Evolutionary conservation across 2,797 vertebrate genomes (phyloP).

Genomic region (Myoxocephalus aenaeus): DNA sequence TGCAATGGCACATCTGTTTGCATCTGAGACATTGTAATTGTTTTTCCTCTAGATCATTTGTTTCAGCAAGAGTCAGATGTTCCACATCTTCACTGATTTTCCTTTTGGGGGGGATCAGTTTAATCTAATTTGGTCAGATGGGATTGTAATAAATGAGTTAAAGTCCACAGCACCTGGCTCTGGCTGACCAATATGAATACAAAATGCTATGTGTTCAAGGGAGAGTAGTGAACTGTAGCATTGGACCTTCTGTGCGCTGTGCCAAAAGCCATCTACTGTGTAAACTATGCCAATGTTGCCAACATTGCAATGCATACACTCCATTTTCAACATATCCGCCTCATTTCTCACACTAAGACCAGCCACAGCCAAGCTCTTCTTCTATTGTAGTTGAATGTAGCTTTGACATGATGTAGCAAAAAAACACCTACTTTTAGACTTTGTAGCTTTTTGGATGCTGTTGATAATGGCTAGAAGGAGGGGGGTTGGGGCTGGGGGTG

Average conservation of each 20-base stretch:
- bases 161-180: slow-evolving; percentile 48
- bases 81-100: slow-evolving; percentile 30
- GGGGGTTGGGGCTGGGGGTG: slow-evolving; percentile 36
- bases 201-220: slow-evolving; percentile 54
- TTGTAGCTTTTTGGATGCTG: slow-evolving; percentile 85
- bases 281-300: slow-evolving; percentile 68
- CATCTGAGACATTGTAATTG: slow-evolving; percentile 62
- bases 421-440: slow-evolving; percentile 83
- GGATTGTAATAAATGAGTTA: slow-evolving; percentile 44
- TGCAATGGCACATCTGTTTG: slow-evolving; percentile 68
- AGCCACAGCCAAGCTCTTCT: slow-evolving; percentile 87
- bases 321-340: slow-evolving; percentile 59
- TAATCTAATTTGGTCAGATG: slow-evolving; percentile 55
- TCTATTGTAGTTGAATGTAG: slow-evolving; percentile 87
- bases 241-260: slow-evolving; percentile 55
- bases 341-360: slow-evolving; percentile 82
- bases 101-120: slow-evolving; percentile 13
- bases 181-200: slow-evolving; percentile 50
- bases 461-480: slow-evolving; percentile 70
- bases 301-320: slow-evolving; percentile 54
- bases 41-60: slow-evolving; percentile 49
- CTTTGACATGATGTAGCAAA: slow-evolving; percentile 88
- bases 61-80: slow-evolving; percentile 54
- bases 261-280: slow-evolving; percentile 77
- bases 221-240: slow-evolving; percentile 53